Evolutionary conservation across 2,888 invertebrate species (phyloP).

Genomic region (Trachelus tabidus): DNA sequence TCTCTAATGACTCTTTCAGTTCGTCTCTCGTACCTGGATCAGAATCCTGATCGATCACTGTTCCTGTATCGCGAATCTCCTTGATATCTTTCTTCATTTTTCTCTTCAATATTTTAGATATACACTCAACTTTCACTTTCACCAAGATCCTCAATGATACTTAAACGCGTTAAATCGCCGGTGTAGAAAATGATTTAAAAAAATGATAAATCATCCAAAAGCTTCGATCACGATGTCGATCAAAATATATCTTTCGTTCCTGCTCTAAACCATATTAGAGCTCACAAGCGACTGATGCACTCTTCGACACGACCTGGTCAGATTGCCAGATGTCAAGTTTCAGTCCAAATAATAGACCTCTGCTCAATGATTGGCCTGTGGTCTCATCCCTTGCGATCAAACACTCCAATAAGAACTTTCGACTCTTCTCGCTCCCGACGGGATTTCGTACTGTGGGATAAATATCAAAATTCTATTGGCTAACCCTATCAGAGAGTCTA

Average conservation of each 20-base stretch:
- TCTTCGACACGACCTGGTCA: neutral
- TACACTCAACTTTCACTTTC: neutral
- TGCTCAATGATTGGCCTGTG: neutral
- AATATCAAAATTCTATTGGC: neutral
- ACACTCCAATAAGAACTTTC: neutral
- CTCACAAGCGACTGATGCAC: neutral
- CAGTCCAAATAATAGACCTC: neutral
- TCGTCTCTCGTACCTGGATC: neutral
- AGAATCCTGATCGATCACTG: neutral
- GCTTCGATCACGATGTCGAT: neutral
- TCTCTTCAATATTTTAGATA: neutral
- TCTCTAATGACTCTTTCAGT: neutral
- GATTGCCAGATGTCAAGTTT: neutral
- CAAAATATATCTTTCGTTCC: neutral
- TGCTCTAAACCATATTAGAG: neutral
- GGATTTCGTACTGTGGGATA: neutral
- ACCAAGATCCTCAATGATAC: neutral
- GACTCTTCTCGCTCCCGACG: neutral
- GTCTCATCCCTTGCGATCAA: neutral
- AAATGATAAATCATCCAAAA: neutral
- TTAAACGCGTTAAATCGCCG: neutral
- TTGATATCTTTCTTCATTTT: neutral
- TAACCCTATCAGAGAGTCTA: neutral
- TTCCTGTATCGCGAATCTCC: neutral
- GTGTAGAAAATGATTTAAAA: slow-evolving; percentile 2